Evolutionary conservation across 2,888 invertebrate genomes (phyloP).

Genomic region (Clivina fossor): DNA sequence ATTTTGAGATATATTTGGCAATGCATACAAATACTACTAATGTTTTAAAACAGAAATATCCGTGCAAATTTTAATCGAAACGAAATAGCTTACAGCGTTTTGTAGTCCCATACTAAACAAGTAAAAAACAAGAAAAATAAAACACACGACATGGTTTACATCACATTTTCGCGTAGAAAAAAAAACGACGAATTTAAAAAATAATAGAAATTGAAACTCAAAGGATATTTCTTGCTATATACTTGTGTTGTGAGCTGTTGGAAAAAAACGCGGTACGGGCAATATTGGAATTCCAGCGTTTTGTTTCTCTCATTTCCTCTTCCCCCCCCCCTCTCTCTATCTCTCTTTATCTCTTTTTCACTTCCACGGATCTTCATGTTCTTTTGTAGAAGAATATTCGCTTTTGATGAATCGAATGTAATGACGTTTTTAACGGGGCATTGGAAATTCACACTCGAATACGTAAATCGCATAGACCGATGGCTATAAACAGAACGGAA

Average conservation of each 20-base stretch:
- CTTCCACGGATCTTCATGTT: slow-evolving; percentile 28
- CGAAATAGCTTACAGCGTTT: too few species aligned
- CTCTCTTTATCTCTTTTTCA: too few species aligned
- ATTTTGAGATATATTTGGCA: too few species aligned
- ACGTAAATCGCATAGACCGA: slow-evolving; percentile 21
- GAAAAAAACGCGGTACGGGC: slow-evolving; percentile 11
- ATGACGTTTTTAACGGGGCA: slow-evolving; percentile 28
- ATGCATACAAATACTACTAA: too few species aligned
- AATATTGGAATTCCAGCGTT: slow-evolving; percentile 31
- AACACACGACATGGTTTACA: too few species aligned
- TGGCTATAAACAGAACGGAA: too few species aligned
- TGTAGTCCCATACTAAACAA: too few species aligned
- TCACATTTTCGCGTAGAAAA: too few species aligned
- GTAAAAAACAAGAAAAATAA: not conserved
- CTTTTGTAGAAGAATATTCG: slow-evolving; percentile 28
- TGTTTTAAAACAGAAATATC: too few species aligned
- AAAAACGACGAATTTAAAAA: slow-evolving; percentile 21
- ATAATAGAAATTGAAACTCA: slow-evolving; percentile 32
- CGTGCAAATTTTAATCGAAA: too few species aligned
- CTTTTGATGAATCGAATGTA: slow-evolving; percentile 32
- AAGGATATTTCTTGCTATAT: slow-evolving; percentile 27
- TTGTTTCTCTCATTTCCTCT: slow-evolving; percentile 22
- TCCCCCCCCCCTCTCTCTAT: too few species aligned
- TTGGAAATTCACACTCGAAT: slow-evolving; percentile 31
- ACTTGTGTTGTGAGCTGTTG: too few species aligned